Percentiles rank a stretch among this genome's conserved stretches.
Evolutionary conservation across 2,797 vertebrate species (phyloP).

Genomic region (Mastacembelus armatus): DNA sequence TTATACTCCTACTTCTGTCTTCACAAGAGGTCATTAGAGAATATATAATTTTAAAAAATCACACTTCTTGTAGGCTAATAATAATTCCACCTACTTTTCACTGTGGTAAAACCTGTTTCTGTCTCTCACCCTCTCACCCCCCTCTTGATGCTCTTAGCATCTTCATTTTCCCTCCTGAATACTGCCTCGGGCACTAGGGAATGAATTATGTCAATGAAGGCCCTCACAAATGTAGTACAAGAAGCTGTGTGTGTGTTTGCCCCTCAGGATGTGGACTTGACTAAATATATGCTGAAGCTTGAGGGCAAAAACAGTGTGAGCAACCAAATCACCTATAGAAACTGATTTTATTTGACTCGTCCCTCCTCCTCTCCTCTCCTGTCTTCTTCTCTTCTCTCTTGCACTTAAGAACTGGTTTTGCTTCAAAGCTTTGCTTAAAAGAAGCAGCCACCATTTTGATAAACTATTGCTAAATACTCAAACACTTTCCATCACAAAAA

Average conservation of each 20-base stretch:
- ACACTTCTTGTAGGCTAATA: neutral
- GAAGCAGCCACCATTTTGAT: slow-evolving; percentile 5
- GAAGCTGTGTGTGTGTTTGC: slow-evolving; percentile 13
- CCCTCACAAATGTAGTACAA: slow-evolving; percentile 10
- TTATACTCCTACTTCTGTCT: neutral
- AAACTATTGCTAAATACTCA: slow-evolving; percentile 1
- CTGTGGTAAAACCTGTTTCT: neutral
- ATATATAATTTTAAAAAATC: neutral
- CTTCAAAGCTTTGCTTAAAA: slow-evolving; percentile 16
- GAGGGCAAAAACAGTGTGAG: slow-evolving; percentile 37
- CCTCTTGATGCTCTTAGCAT: neutral
- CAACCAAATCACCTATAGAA: slow-evolving; percentile 26
- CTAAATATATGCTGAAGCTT: slow-evolving; percentile 59
- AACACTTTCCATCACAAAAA: slow-evolving; percentile 22
- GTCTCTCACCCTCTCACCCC: neutral
- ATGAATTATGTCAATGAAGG: slow-evolving; percentile 25
- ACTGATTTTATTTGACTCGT: slow-evolving; percentile 32
- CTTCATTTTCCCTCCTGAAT: slow-evolving; percentile 17
- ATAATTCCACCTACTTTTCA: neutral
- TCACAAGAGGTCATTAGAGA: neutral
- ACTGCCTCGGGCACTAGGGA: neutral
- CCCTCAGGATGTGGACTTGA: slow-evolving; percentile 38
- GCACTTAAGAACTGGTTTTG: slow-evolving; percentile 24
- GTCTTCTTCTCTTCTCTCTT: slow-evolving; percentile 6
- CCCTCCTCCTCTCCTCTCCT: neutral